A percentile compares a stretch with the other conserved stretches of the same genome.
These are phyloP conservation scores for Zaprionus gabonicus DNA, from an alignment of 1,140 invertebrate species.

Conservation along the genomic window DNA sequence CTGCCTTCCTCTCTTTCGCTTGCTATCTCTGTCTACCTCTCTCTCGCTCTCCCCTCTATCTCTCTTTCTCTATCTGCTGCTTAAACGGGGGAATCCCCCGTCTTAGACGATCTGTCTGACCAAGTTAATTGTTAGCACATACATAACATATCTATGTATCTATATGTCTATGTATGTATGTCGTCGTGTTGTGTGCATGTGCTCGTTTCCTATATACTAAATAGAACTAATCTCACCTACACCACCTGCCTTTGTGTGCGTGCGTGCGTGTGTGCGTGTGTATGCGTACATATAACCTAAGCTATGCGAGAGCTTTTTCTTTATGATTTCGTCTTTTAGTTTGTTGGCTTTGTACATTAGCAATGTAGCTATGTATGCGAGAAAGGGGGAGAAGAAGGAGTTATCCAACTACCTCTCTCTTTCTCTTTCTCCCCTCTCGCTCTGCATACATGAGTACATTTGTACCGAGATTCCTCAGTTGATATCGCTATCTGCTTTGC, in stretches of 20 bases:
- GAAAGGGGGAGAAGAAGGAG: not conserved
- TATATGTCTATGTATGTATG: not conserved
- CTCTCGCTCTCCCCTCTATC: not conserved
- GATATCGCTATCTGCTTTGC: not conserved
- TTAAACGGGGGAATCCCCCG: not conserved
- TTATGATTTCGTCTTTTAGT: not conserved
- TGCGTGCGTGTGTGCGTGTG: not conserved
- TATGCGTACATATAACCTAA: not conserved
- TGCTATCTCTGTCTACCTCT: not conserved
- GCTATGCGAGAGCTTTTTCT: not conserved
- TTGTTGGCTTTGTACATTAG: not conserved
- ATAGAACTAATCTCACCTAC: not conserved
- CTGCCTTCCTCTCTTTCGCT: not conserved
- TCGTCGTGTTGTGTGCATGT: not conserved
- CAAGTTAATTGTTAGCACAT: conserved; percentile 15
- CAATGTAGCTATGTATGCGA: not conserved
- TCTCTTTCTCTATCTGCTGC: not conserved
- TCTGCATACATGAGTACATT: not conserved
- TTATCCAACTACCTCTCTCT: not conserved
- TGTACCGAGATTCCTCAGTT: not conserved
- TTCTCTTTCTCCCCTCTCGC: not conserved
- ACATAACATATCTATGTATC: conserved; percentile 4
- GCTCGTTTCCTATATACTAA: conserved; percentile 3
- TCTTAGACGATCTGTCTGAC: conserved; percentile 24
- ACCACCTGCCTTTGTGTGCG: not conserved